These are phyloP conservation scores for Saxicola maurus DNA, from an alignment of 2,797 vertebrate species.

Conservation along the genomic window DNA sequence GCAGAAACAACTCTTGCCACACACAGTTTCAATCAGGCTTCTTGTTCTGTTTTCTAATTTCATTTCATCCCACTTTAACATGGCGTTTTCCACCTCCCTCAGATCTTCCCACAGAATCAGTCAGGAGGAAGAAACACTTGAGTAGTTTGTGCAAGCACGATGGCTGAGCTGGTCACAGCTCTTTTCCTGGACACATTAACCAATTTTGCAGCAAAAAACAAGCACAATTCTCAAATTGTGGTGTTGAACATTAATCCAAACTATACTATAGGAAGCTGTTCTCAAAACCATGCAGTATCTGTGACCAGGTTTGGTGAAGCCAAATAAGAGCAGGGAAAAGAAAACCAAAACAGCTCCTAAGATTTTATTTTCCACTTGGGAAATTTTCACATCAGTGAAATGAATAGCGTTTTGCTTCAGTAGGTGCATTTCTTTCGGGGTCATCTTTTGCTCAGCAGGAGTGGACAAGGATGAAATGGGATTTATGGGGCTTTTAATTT, in stretches of 20 bases:
- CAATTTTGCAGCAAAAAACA: background rate
- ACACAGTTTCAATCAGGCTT: background rate
- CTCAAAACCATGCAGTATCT: background rate
- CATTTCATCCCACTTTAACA: slow-evolving; percentile 19
- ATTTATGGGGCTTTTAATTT: slow-evolving; percentile 43
- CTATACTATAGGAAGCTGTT: background rate
- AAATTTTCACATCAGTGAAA: slow-evolving; percentile 7
- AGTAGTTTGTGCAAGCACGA: background rate
- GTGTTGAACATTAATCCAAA: background rate
- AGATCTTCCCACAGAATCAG: slow-evolving; percentile 10
- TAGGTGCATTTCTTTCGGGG: background rate
- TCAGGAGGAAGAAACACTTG: background rate
- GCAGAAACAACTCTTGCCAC: slow-evolving; percentile 37
- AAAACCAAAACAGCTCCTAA: background rate
- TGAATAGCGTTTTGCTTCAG: slow-evolving; percentile 6
- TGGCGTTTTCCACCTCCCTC: slow-evolving; percentile 18
- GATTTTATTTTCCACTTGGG: background rate
- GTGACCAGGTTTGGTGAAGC: background rate
- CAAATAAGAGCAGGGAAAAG: background rate
- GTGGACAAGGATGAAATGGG: background rate
- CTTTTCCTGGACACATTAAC: background rate
- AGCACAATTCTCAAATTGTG: background rate
- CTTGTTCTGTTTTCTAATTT: slow-evolving; percentile 44
- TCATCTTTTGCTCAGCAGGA: slow-evolving; percentile 34
- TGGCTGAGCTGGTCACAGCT: background rate